Evolutionary conservation across 2,888 invertebrate species (phyloP).

Genomic region (Ommatoiulus sabulosus): DNA sequence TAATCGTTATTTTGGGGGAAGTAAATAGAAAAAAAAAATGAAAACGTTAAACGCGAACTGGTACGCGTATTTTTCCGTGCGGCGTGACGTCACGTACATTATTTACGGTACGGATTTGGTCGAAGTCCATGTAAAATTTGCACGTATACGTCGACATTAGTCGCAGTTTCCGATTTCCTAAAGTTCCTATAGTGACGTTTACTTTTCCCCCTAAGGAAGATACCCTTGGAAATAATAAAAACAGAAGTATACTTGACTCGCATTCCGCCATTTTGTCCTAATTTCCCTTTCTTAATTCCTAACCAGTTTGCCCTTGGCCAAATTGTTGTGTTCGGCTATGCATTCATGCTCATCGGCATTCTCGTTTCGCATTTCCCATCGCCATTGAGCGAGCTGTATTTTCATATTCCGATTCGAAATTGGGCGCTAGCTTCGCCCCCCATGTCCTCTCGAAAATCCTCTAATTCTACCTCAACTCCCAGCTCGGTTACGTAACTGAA

Average conservation of each 20-base stretch:
- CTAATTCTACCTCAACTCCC: background rate
- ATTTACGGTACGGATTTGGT: too few relatives aligned
- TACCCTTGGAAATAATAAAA: slow-evolving; percentile 28
- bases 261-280: slow-evolving; percentile 34
- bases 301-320: slow-evolving; percentile 34
- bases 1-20: too few relatives aligned
- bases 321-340: background rate
- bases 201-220: background rate
- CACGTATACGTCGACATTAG: background rate
- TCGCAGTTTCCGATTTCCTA: background rate
- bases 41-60: too few relatives aligned
- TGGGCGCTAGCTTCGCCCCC: background rate
- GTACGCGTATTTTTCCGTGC: too few relatives aligned
- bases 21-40: too few relatives aligned
- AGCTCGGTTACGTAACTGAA: background rate
- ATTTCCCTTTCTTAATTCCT: slow-evolving; percentile 34
- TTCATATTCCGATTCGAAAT: background rate
- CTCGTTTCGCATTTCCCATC: background rate
- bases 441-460: background rate
- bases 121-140: background rate
- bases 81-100: too few relatives aligned
- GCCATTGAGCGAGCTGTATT: too few relatives aligned
- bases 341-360: slow-evolving; percentile 13
- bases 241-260: background rate
- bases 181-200: background rate